Base-by-base conservation (phyloP, 64 coral and sea anemone genomes). In the Dendrophyllia cribrosa region DNA sequence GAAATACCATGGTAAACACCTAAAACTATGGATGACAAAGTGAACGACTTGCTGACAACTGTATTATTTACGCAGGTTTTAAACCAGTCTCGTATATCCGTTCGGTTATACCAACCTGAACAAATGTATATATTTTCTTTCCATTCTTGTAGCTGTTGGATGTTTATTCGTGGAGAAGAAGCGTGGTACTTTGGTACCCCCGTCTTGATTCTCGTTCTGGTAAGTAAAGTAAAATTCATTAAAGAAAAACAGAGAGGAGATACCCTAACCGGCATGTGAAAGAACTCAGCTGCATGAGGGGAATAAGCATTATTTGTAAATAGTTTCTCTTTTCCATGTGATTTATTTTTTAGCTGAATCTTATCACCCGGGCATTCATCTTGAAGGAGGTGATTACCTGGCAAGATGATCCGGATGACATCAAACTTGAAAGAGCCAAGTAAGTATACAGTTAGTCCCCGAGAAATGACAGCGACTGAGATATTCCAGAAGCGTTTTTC, bases 171-270 rank as follows among this genome's bases (percentile, higher is more conserved):
- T 67, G 95, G 92, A 63, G 58, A 20, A 2, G 95, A 90, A 0
- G 91, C 82, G 46, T 97, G 95, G 95, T 97, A 79, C 75, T 97
- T 97, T 47, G 92, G 66, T 60, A 69, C 88, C 23, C 95, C 92
- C 24, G 88, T 93, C 11, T 78, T 97, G 23, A 89, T 88, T 75
- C 92, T 97, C 16, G 83, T 97, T 16, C 7, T 94, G 95, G 95
- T 97, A 76, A 87, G 95, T 34, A 34, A 91, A 43, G 45, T 21
- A 70, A 15, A 59, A 64, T 25, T 51, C 6, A 11, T 20, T 43
- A 7, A 9, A 25, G 0, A 88, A 45, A 86, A 7, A 9, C 48
- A 45, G 34, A 34, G 34, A 34, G 34, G 34, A 34, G 34, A 34
- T 34, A 34, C 2, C 34, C 34, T 34, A 85, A 34, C 15, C 24